Evolutionary conservation across 2,113 vertebrate genomes (phyloP).

Genomic region (Maccullochella peelii): DNA sequence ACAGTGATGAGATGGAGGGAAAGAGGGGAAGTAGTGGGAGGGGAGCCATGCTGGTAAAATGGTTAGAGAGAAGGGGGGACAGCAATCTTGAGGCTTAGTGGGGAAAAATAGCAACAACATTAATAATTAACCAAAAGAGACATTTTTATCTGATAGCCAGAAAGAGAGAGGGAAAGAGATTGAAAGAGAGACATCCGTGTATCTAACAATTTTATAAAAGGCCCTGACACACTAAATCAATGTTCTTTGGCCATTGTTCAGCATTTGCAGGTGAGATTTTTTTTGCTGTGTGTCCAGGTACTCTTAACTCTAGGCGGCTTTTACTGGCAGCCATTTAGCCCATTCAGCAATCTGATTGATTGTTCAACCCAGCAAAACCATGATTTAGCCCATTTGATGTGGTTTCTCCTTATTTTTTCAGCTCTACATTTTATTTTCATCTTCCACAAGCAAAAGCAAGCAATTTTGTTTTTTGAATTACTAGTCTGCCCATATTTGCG

Average conservation of each 20-base stretch:
- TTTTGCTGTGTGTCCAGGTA: background rate
- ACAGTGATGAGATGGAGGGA: constrained; percentile 54
- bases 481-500: background rate
- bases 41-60: constrained; percentile 66
- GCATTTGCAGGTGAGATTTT: background rate
- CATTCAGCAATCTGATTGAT: background rate
- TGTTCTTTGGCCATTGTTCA: background rate
- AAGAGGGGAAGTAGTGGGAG: constrained; percentile 18
- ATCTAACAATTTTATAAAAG: constrained; percentile 2
- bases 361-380: background rate
- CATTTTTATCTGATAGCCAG: constrained; percentile 24
- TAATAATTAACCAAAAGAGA: constrained; percentile 29
- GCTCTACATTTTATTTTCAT: background rate
- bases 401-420: background rate
- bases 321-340: background rate
- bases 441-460: background rate
- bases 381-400: background rate
- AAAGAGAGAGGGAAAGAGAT: background rate
- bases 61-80: background rate
- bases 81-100: constrained; percentile 33
- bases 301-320: background rate
- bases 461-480: background rate
- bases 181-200: background rate
- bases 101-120: constrained; percentile 43
- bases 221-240: background rate